These are phyloP conservation scores for Diarsia dahlii DNA, from an alignment of 2,888 invertebrate genomes.

Conservation along the genomic window DNA sequence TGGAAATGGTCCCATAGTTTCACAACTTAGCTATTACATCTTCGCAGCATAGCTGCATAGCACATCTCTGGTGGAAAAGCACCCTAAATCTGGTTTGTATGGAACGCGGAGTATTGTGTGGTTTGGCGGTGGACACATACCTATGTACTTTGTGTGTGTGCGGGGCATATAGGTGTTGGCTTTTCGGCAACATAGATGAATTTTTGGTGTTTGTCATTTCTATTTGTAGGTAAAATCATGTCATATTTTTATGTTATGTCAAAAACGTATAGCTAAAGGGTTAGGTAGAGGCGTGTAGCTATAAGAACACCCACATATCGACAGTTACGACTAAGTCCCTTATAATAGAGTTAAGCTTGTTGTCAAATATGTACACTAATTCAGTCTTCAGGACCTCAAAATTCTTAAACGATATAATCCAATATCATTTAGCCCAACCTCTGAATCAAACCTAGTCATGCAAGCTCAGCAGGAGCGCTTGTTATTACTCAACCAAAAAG, in stretches of 20 bases:
- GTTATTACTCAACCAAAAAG: neutral
- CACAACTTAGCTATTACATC: too few relatives aligned
- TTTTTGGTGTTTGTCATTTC: neutral
- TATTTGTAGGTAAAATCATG: neutral
- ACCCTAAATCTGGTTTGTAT: conserved; percentile 17
- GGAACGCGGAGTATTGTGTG: conserved; percentile 32
- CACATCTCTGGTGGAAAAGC: too few relatives aligned
- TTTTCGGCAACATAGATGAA: conserved; percentile 17
- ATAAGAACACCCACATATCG: neutral
- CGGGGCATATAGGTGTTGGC: neutral
- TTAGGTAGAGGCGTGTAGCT: neutral
- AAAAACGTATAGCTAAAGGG: neutral
- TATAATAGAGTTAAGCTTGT: too few relatives aligned
- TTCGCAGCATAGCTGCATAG: too few relatives aligned
- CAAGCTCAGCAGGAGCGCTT: neutral
- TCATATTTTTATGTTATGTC: too few relatives aligned
- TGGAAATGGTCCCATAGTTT: too few relatives aligned
- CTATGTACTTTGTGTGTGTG: conserved; percentile 13
- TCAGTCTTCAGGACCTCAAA: too few relatives aligned
- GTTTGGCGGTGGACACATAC: conserved; percentile 31
- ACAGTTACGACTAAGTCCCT: too few relatives aligned
- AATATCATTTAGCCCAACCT: neutral
- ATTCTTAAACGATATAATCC: too few relatives aligned
- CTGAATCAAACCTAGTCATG: neutral
- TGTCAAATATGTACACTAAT: too few relatives aligned